Percentiles rank a stretch among this genome's conserved stretches.
phyloP scores from a whole-genome alignment of 92 coral and sea anemone species.

The Bergia sp. region DNA sequence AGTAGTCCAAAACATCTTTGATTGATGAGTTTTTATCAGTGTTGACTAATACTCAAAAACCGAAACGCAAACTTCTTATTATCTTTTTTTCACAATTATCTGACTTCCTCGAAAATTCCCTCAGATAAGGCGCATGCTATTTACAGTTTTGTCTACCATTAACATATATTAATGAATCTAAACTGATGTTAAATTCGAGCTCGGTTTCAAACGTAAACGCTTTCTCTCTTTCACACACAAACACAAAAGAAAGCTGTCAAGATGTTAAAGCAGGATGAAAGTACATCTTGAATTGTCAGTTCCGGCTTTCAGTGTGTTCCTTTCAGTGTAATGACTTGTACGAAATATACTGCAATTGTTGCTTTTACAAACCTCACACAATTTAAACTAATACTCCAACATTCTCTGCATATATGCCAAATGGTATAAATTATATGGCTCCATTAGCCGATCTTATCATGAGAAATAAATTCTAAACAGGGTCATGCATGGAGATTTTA shows the following conservation, averaged over 20 bases:
- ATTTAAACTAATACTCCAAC: not conserved
- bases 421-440: too few relatives aligned
- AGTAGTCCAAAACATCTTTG: not conserved
- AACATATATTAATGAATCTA: not conserved
- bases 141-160: not conserved
- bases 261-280: too few relatives aligned
- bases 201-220: not conserved
- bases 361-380: too few relatives aligned
- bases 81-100: not conserved
- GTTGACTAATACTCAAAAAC: not conserved
- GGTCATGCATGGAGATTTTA: not conserved
- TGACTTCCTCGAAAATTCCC: not conserved
- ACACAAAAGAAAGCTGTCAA: too few relatives aligned
- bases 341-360: too few relatives aligned
- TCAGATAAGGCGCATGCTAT: not conserved
- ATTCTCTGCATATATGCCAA: not conserved
- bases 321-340: too few relatives aligned
- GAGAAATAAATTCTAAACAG: not conserved
- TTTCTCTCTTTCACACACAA: too few relatives aligned
- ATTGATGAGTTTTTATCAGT: not conserved
- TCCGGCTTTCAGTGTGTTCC: too few relatives aligned
- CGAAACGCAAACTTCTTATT: not conserved
- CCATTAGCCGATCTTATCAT: not conserved
- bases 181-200: not conserved
- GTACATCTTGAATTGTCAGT: too few relatives aligned